Conservation (phyloP, 1,140 invertebrate genomes). For the Dolichoris vasculosae region DNA sequence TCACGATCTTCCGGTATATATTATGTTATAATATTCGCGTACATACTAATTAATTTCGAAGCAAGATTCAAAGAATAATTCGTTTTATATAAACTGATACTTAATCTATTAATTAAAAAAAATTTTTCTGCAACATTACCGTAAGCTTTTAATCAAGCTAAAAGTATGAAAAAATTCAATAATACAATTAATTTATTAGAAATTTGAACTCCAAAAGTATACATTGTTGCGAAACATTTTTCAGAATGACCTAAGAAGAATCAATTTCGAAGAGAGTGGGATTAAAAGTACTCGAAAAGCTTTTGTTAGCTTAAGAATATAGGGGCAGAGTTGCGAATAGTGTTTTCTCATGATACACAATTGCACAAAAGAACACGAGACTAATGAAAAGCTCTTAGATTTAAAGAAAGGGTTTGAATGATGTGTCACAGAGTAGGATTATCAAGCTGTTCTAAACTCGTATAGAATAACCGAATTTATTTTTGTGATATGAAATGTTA, state of each 20-base stretch:
- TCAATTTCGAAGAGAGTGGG: not conserved
- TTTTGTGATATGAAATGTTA: not conserved
- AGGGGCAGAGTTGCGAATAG: not conserved
- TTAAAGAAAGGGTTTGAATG: not conserved
- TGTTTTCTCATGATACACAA: not conserved
- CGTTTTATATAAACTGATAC: too few relatives aligned
- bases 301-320: slow-evolving; percentile 21
- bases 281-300: slow-evolving; percentile 10
- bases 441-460: not conserved
- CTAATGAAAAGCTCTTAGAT: slow-evolving; percentile 13
- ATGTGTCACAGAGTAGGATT: not conserved
- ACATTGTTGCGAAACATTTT: too few relatives aligned
- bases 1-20: too few relatives aligned
- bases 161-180: too few relatives aligned
- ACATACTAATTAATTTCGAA: too few relatives aligned
- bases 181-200: too few relatives aligned
- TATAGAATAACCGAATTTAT: not conserved
- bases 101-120: too few relatives aligned
- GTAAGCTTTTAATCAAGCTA: too few relatives aligned
- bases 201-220: too few relatives aligned
- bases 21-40: too few relatives aligned
- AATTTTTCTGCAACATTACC: too few relatives aligned
- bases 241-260: not conserved
- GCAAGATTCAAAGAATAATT: too few relatives aligned
- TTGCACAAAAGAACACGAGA: not conserved